phyloP scores from a whole-genome alignment of 1,140 invertebrate genomes.

The Scylla paramamosain region DNA sequence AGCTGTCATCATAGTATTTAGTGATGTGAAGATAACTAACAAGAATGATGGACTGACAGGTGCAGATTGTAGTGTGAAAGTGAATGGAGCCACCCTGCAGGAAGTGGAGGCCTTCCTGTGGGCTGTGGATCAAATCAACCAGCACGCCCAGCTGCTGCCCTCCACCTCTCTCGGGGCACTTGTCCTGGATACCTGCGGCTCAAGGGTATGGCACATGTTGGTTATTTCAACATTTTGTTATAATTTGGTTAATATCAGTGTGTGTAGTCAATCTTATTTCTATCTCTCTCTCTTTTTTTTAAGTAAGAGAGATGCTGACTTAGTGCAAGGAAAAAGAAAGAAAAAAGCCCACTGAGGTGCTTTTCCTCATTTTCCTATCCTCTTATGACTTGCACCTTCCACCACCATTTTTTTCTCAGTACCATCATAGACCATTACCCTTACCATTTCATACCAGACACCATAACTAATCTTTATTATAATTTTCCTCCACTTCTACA shows the following conservation, averaged over 20 bases:
- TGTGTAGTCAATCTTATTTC: background rate
- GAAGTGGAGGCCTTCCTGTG: constrained; percentile 82
- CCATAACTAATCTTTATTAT: no score
- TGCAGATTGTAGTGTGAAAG: constrained; percentile 64
- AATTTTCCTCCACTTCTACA: no score
- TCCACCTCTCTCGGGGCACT: constrained; percentile 78
- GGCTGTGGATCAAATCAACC: constrained; percentile 81
- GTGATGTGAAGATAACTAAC: background rate
- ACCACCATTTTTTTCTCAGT: no score
- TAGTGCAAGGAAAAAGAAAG: no score
- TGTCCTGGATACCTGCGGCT: constrained; percentile 79
- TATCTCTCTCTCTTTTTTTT: background rate
- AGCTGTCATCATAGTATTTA: no score
- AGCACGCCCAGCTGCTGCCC: constrained; percentile 78
- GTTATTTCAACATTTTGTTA: background rate
- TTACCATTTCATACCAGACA: no score
- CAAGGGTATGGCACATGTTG: constrained; percentile 75
- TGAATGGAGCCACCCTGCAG: constrained; percentile 79
- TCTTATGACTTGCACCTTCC: no score
- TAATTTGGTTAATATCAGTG: background rate
- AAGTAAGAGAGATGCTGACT: background rate
- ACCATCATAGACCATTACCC: no score
- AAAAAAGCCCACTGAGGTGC: no score
- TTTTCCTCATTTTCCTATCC: no score
- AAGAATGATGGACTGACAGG: constrained; percentile 52